These are phyloP conservation scores for Atopsyche davidsoni DNA, from an alignment of 1,140 invertebrate genomes.

Conservation along the genomic window DNA sequence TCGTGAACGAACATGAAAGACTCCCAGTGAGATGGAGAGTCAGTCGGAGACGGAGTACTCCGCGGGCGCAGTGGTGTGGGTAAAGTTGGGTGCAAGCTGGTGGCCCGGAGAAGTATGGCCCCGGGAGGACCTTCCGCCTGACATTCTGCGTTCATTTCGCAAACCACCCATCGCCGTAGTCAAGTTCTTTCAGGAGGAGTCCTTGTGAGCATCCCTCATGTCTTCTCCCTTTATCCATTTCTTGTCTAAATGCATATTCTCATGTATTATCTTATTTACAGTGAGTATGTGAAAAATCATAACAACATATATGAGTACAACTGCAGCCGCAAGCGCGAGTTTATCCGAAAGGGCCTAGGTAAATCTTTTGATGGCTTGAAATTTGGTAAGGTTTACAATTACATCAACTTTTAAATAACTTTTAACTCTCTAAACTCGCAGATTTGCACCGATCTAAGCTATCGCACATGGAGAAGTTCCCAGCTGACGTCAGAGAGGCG, in stretches of 20 bases:
- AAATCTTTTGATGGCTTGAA: conserved; percentile 39
- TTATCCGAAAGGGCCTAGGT: conserved; percentile 74
- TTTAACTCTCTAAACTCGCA: conserved; percentile 32
- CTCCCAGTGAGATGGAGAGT: conserved; percentile 49
- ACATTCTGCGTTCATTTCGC: conserved; percentile 56
- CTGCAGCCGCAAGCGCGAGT: conserved; percentile 68
- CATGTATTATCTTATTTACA: conserved; percentile 44
- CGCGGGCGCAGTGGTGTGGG: conserved; percentile 74
- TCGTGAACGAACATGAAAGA: too few relatives aligned
- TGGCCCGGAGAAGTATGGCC: conserved; percentile 73
- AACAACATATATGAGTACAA: conserved; percentile 70
- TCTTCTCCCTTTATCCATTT: not conserved
- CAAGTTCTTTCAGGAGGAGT: conserved; percentile 76
- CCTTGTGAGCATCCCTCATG: conserved; percentile 54
- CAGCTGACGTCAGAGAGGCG: conserved; percentile 61
- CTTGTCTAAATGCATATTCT: not conserved
- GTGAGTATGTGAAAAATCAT: conserved; percentile 69
- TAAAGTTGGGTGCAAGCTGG: conserved; percentile 68
- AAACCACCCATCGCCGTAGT: conserved; percentile 69
- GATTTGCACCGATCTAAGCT: conserved; percentile 55
- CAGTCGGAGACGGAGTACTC: conserved; percentile 57
- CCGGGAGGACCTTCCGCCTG: conserved; percentile 54
- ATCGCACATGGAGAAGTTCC: conserved; percentile 68
- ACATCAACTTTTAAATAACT: conserved; percentile 6
- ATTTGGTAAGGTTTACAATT: conserved; percentile 4